Percentiles rank a stretch among this genome's conserved stretches.
Conservation (phyloP, 2,113 vertebrate species). For the Sphaerodactylus townsendi region DNA sequence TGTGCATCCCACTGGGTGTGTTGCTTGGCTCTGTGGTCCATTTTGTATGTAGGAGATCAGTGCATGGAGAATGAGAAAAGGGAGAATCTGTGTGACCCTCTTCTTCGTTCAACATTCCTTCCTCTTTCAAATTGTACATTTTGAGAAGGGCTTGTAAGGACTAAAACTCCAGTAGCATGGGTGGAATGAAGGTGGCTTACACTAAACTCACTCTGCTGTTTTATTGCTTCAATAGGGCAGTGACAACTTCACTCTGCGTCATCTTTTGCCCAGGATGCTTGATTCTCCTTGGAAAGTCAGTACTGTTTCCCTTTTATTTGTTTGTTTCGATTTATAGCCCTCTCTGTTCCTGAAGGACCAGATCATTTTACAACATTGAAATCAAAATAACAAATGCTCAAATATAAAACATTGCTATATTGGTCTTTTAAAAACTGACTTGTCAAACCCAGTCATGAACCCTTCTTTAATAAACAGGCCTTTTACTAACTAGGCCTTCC, state of each 20-base stretch:
- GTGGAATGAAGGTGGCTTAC: constrained; percentile 58
- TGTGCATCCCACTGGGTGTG: too few relatives aligned
- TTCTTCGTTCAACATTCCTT: too few relatives aligned
- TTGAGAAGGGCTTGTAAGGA: constrained; percentile 29
- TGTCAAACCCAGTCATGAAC: background rate
- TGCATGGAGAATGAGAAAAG: too few relatives aligned
- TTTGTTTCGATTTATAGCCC: constrained; percentile 15
- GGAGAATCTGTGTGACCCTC: too few relatives aligned
- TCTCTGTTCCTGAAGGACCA: background rate
- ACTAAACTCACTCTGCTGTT: constrained; percentile 53
- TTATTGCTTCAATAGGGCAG: constrained; percentile 58
- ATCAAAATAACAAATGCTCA: background rate
- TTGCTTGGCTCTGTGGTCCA: too few relatives aligned
- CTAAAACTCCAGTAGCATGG: constrained; percentile 50
- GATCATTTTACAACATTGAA: background rate
- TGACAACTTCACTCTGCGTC: constrained; percentile 42
- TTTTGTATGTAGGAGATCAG: too few relatives aligned
- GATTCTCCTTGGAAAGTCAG: constrained; percentile 36
- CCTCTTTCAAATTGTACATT: too few relatives aligned
- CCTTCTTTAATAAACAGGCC: background rate
- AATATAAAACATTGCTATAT: background rate
- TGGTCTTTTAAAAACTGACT: background rate
- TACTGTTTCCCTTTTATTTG: background rate
- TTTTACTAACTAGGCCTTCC: background rate
- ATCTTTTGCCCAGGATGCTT: constrained; percentile 47